Evolutionary conservation across 37 sponge, comb jelly and placozoan genomes (phyloP).

Genomic region (Bolinopsis microptera): DNA sequence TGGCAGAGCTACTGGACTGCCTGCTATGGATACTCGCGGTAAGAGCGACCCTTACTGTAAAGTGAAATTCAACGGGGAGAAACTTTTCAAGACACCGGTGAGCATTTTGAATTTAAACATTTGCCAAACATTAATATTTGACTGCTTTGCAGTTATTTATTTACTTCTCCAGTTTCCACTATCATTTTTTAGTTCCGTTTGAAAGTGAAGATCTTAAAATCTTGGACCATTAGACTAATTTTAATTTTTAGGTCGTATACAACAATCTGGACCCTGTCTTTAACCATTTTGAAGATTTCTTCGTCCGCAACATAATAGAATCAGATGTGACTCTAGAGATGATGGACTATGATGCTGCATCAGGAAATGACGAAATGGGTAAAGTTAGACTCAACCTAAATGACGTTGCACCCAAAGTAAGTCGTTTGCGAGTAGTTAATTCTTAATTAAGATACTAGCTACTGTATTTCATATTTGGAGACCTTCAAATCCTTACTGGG

Average conservation of each 20-base stretch:
- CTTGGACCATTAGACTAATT: too few relatives aligned
- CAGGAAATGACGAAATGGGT: conserved; percentile 9
- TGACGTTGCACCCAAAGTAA: conserved; percentile 7
- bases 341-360: not conserved
- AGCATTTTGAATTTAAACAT: too few relatives aligned
- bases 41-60: conserved; percentile 46
- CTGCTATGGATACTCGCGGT: not conserved
- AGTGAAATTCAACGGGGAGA: conserved; percentile 8
- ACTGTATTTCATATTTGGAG: too few relatives aligned
- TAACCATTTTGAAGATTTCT: conserved; percentile 54
- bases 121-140: too few relatives aligned
- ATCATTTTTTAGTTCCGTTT: too few relatives aligned
- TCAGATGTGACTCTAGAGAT: not conserved
- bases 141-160: too few relatives aligned
- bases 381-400: not conserved
- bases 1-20: not conserved
- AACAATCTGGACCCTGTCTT: conserved; percentile 27
- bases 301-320: not conserved
- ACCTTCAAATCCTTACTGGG: too few relatives aligned
- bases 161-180: too few relatives aligned
- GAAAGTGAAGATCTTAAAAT: too few relatives aligned
- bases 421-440: too few relatives aligned
- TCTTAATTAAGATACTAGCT: not conserved
- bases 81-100: conserved; percentile 44
- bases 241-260: not conserved